Base-by-base conservation (phyloP, 2,888 invertebrate genomes). In the Patella ulyssiponensis region DNA sequence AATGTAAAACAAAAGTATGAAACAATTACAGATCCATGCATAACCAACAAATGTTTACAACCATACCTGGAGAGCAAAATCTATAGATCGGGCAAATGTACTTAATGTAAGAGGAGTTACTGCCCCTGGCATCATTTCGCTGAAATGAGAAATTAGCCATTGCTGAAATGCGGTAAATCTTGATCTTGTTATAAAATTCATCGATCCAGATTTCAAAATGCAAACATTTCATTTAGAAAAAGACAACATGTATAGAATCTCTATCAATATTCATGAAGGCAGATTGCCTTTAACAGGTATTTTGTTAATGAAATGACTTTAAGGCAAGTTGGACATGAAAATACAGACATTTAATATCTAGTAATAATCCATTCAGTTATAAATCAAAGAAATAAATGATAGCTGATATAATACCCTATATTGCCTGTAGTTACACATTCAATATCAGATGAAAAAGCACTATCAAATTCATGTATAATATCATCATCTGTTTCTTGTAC, bases 401-500 rank as follows among this genome's bases (percentile, higher is more conserved):
- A 51, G 56, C 44, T 1, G 44, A 44, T 44, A 44, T 44, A 94
- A 92, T 94, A 96, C 91, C 95, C 95, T 1, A 94, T 93, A 88
- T 96, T 96, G 12, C 95, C 95, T 80, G 94, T 94, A 0, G 95
- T 95, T 44, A 93, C 89, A 0, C 94, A 91, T 80, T 95, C 95
- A n/a, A 93, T 93, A 44, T 95, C 94, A 0, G 94, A 93, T 87
- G 95, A 93, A 4, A 95, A 91, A 0, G 95, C 93, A 0, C 93
- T 92, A 90, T 96, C 96, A 86, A 95, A 92, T 91, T 97, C 97
- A 87, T 96, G 96, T 5, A 94, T 92, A 53, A 97, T 89, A 86
- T 97, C 96, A 85, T 95, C 95, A 77, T 96, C 95, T 0, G 94
- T 94, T 94, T 96, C 96, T 64, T 87, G 86, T 83, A 95, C 94